Percentiles rank a stretch among this genome's conserved stretches.
These are phyloP conservation scores for Bungarus multicinctus DNA, from an alignment of 2,113 vertebrate genomes.

Conservation along the genomic window DNA sequence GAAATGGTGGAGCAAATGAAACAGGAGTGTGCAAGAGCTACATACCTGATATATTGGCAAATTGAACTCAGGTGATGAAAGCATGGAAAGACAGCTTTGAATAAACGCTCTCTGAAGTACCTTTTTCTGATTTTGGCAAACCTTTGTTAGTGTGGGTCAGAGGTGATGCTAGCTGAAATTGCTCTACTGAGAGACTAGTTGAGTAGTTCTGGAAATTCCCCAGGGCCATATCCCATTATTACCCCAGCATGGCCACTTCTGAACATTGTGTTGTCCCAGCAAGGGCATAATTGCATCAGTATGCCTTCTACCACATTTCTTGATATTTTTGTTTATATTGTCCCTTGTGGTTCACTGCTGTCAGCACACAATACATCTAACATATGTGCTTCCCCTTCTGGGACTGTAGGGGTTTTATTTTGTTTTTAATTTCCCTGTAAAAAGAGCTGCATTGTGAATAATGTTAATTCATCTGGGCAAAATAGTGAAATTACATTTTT, in stretches of 20 bases:
- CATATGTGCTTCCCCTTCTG: neutral
- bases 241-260: neutral
- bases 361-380: neutral
- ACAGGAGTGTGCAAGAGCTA: constrained; percentile 47
- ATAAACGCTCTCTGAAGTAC: constrained; percentile 8
- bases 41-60: constrained; percentile 38
- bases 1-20: constrained; percentile 65
- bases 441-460: neutral
- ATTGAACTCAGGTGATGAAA: constrained; percentile 20
- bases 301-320: neutral
- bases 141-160: constrained; percentile 17
- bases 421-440: neutral
- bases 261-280: neutral
- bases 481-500: neutral
- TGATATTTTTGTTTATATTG: neutral
- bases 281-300: neutral
- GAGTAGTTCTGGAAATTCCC: neutral
- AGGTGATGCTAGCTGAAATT: neutral
- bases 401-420: neutral
- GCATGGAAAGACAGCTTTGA: constrained; percentile 16
- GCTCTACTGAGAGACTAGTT: constrained; percentile 2
- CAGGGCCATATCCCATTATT: neutral
- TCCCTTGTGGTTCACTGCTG: neutral
- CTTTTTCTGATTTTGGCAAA: constrained; percentile 37
- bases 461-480: neutral